phyloP scores from a whole-genome alignment of 2,113 vertebrate genomes.

The Trochalopteron elliotii region DNA sequence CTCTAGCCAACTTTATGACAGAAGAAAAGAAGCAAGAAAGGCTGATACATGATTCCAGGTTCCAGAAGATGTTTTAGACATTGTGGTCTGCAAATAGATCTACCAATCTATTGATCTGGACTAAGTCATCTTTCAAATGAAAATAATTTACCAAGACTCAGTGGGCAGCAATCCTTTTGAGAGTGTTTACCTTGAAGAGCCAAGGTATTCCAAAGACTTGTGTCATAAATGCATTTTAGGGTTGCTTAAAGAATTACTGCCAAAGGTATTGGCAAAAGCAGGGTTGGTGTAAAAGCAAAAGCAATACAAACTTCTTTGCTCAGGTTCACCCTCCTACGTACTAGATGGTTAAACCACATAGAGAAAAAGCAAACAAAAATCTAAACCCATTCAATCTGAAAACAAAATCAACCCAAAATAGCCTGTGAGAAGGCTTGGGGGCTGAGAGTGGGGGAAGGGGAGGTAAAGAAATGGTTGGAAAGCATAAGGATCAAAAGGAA shows the following conservation, averaged over 20 bases:
- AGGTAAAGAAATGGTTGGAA: background rate
- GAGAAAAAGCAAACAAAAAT: background rate
- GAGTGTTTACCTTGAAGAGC: background rate
- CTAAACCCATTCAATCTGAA: background rate
- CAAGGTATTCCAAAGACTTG: background rate
- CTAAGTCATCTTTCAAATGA: background rate
- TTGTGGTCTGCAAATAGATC: background rate
- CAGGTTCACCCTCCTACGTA: background rate
- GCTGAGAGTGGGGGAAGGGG: too few relatives aligned
- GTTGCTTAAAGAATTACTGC: background rate
- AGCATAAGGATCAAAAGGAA: background rate
- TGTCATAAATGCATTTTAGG: background rate
- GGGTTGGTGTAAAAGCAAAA: background rate
- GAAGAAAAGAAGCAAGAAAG: background rate
- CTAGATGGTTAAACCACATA: background rate
- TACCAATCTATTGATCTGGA: background rate
- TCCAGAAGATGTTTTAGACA: background rate
- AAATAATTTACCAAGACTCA: background rate
- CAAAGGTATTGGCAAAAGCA: background rate
- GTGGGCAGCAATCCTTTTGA: background rate
- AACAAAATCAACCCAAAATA: background rate
- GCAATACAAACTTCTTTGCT: background rate
- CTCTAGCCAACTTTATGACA: background rate
- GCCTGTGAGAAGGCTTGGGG: background rate
- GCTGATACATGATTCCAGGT: background rate